Percentiles rank a stretch among this genome's conserved stretches.
phyloP scores from a whole-genome alignment of 2,113 vertebrate genomes.

The Morone saxatilis region DNA sequence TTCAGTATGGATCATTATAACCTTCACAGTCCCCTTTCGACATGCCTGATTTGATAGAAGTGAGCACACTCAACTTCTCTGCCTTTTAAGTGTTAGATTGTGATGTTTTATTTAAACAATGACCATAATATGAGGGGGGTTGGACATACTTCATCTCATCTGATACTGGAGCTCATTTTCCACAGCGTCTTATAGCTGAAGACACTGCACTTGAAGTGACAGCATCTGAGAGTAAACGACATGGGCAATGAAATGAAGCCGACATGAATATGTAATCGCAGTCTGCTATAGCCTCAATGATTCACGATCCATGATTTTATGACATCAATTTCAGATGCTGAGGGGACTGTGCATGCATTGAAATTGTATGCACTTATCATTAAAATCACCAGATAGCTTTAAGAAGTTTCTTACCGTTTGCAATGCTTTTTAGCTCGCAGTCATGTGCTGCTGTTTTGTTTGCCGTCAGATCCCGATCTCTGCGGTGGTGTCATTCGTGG shows the following conservation, averaged over 20 bases:
- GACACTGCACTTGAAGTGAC: conserved; percentile 47
- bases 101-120: conserved; percentile 30
- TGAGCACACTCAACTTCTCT: neutral
- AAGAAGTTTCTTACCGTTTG: neutral
- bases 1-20: neutral
- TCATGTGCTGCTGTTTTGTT: conserved; percentile 27
- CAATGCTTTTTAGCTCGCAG: neutral
- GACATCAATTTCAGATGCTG: conserved; percentile 30
- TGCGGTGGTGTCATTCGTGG: conserved; percentile 96
- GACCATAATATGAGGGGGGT: conserved; percentile 14
- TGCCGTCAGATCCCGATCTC: conserved; percentile 95
- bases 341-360: conserved; percentile 2
- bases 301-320: conserved; percentile 46
- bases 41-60: conserved; percentile 11
- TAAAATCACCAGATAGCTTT: conserved; percentile 19
- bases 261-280: conserved; percentile 42
- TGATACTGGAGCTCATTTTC: conserved; percentile 40
- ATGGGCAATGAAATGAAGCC: conserved; percentile 42
- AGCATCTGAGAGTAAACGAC: conserved; percentile 55
- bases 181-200: conserved; percentile 14
- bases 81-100: conserved; percentile 6
- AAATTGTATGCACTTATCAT: conserved; percentile 18
- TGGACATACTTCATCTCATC: conserved; percentile 30
- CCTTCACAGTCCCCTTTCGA: neutral
- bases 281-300: conserved; percentile 11